Base-by-base conservation (phyloP, 35 echinoderm and acorn worm species). In the Chiridota heheva region DNA sequence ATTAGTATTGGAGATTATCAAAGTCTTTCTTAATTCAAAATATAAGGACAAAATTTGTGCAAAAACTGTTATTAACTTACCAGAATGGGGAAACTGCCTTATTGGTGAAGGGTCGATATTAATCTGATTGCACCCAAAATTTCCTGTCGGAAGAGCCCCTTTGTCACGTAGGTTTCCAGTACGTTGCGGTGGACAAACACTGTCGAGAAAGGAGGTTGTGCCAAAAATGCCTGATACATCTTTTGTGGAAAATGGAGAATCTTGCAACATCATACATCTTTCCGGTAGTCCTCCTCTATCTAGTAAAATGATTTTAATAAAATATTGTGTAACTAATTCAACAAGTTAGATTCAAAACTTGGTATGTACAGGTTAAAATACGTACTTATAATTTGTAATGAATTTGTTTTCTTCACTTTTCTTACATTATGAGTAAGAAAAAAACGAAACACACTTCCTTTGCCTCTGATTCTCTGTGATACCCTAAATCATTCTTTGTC, bases 81-180 rank as follows among this genome's bases (percentile, higher is more conserved):
- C 89, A 18, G 86, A 90, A 72, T 89, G 86, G 25, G 92, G 92
- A 36, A 96, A 89, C 30, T 81, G 72, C 12, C 92, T 40, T 17
- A 96, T 89, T 46, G 92, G 92, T 26, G 26, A 76, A 59, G 33
- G 86, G 72, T 42, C 81, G 51, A 76, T 89, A 46, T 96, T 89
- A 42, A 96, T 96, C 66, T 89, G 86, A 70, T 96, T 96, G 13
- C 81, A 89, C 28, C 82, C 86, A 70, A 96, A 96, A 67, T 96
- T 81, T 42, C 82, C 81, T 2, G 92, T 96, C 29, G 92, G 92
- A 45, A 90, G 36, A 32, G 86, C 91, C 15, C 71, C 81, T 25
- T 72, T 44, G 25, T 63, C 63, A 7, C 91, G 38, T 40, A 95
- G 44, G 24, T 17, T 81, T 4, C 91, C 91, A 29, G 82, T 88